Base-by-base conservation (phyloP, 2,888 invertebrate genomes). In the Drosophila mercatorum region DNA sequence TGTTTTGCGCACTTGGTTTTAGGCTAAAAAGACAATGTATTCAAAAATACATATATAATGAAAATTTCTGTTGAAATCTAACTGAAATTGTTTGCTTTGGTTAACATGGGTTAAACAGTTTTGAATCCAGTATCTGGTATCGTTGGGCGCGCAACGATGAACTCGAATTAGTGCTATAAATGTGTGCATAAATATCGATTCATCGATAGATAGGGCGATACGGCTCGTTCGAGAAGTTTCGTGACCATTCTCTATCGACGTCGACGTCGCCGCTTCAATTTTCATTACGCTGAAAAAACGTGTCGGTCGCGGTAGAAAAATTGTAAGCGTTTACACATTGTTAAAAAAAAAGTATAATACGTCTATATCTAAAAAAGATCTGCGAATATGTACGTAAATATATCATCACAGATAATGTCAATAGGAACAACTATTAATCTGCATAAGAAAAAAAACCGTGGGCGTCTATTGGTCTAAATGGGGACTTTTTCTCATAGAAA, bases 1-100 rank as follows among this genome's bases (percentile, higher is more conserved):
- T 85, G 88, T 84, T 87, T 87, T 77, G 78, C 73, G 81, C 74
- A 83, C 88, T 75, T 76, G 68, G 62, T 72, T 77, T 78, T 68
- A 55, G 64, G 67, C 57, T 56, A 58, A 49, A 83, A 77, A 64
- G 57, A 64, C 60, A 60, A 60, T 72, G 59, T 57, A 57, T 57
- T 14, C 65, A 80, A 60, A 40, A 60, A 72, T 61, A 69, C 36
- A 73, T 68, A 68, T 70, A 68, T 75, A 83, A 87, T 88, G 88
- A 83, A 78, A 83, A 88, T 83, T 88, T 60, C 69, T 88, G 87
- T 83, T 83, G 51, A 83, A 72, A 65, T 61, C 75, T 78, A 66
- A 51, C 40, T 53, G 51, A 56, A 49, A 8, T 10, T 0, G 5
- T 44, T 0, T n/a, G 10, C 8, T 5, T 34, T 0, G 38, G 28